A percentile compares a stretch with the other conserved stretches of the same genome.
These are phyloP conservation scores for Salvelinus sp. DNA, from an alignment of 2,113 vertebrate genomes.

Conservation along the genomic window DNA sequence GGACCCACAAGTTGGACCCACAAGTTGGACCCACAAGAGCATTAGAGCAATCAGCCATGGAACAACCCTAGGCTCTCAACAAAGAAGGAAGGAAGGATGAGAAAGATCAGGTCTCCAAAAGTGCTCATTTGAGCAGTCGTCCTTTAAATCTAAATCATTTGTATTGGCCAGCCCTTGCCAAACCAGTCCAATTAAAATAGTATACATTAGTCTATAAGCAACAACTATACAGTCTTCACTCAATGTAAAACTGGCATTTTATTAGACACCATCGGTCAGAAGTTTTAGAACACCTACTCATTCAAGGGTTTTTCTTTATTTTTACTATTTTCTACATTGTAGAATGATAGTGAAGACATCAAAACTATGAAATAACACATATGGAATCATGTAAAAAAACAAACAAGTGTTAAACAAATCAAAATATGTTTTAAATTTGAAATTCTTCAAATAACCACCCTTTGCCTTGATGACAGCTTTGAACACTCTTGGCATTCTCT, in stretches of 20 bases:
- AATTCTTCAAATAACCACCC: too few species aligned
- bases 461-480: too few species aligned
- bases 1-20: neutral
- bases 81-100: neutral
- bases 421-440: too few species aligned
- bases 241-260: conserved; percentile 36
- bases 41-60: neutral
- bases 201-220: conserved; percentile 32
- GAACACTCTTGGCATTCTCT: too few species aligned
- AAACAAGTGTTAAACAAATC: too few species aligned
- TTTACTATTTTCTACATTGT: too few species aligned
- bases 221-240: conserved; percentile 28
- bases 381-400: too few species aligned
- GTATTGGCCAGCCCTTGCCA: neutral
- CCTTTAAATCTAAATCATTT: neutral
- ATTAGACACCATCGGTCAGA: neutral
- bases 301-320: too few species aligned
- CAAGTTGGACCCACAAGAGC: neutral
- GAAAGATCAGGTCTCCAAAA: neutral
- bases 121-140: neutral
- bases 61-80: neutral
- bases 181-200: conserved; percentile 41
- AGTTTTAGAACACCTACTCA: too few species aligned
- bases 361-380: too few species aligned
- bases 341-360: too few species aligned